Percentiles rank a stretch among this genome's conserved stretches.
Conservation (phyloP, 2,113 vertebrate genomes). For the Semicossyphus pulcher region DNA sequence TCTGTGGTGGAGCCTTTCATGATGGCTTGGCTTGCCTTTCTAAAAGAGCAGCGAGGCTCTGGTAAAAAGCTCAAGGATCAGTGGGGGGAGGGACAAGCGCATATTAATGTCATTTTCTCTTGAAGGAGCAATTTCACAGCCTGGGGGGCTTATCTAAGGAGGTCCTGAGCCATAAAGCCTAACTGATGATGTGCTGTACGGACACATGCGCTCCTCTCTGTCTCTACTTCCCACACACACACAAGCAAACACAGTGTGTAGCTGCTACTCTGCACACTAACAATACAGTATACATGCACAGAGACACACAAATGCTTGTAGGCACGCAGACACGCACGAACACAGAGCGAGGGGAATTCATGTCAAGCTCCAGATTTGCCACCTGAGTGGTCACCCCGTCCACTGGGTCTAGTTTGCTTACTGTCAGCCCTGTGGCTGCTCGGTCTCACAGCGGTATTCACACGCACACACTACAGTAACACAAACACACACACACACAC, state of each 20-base stretch:
- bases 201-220: slow-evolving; percentile 46
- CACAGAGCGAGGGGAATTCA: slow-evolving; percentile 60
- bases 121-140: slow-evolving; percentile 81
- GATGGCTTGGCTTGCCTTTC: slow-evolving; percentile 69
- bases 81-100: slow-evolving; percentile 68
- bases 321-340: slow-evolving; percentile 48
- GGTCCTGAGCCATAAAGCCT: slow-evolving; percentile 75
- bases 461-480: slow-evolving; percentile 12
- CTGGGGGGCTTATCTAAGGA: slow-evolving; percentile 78
- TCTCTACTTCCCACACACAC: slow-evolving; percentile 19
- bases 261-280: slow-evolving; percentile 9
- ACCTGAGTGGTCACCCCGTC: slow-evolving; percentile 77
- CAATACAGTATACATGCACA: slow-evolving; percentile 16
- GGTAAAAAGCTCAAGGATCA: slow-evolving; percentile 69
- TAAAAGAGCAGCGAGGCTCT: slow-evolving; percentile 70
- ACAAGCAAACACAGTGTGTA: background rate
- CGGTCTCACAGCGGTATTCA: slow-evolving; percentile 48
- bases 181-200: slow-evolving; percentile 71
- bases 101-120: slow-evolving; percentile 83
- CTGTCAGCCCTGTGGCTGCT: slow-evolving; percentile 67
- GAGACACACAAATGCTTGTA: slow-evolving; percentile 29
- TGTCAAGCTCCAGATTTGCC: slow-evolving; percentile 78
- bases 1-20: slow-evolving; percentile 69
- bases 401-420: slow-evolving; percentile 74
- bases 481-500: slow-evolving; percentile 12